phyloP scores from a whole-genome alignment of 2,113 vertebrate species.

The Sinocyclocheilus grahami region DNA sequence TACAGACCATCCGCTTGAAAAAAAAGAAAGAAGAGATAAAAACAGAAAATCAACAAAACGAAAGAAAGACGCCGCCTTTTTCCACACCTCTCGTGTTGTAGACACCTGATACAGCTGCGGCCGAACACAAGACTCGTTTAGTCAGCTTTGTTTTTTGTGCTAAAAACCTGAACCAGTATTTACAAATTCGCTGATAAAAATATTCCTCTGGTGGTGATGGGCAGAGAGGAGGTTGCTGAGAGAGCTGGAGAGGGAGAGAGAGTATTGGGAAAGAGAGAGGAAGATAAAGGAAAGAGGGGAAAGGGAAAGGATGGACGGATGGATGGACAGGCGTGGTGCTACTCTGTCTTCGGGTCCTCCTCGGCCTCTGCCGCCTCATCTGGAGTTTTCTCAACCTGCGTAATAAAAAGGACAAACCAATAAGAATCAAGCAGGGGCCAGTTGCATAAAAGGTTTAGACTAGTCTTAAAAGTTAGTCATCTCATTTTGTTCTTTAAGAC shows the following conservation, averaged over 20 bases:
- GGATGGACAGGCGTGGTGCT: slow-evolving; percentile 52
- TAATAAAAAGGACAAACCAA: slow-evolving; percentile 25
- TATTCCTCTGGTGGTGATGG: slow-evolving; percentile 65
- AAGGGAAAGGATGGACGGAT: slow-evolving; percentile 15
- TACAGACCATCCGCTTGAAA: slow-evolving; percentile 52
- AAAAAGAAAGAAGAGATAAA: slow-evolving; percentile 36
- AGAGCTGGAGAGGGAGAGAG: slow-evolving; percentile 18
- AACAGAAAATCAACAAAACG: slow-evolving; percentile 30
- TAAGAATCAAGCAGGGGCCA: neutral
- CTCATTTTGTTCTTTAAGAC: no score
- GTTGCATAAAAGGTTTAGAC: no score
- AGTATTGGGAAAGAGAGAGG: neutral
- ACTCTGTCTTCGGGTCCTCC: slow-evolving; percentile 62
- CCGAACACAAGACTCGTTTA: slow-evolving; percentile 54
- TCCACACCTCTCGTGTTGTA: slow-evolving; percentile 48
- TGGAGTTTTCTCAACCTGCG: slow-evolving; percentile 61
- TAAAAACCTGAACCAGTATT: slow-evolving; percentile 70
- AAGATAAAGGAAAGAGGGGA: slow-evolving; percentile 4
- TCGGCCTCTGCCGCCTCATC: slow-evolving; percentile 56
- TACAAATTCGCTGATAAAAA: slow-evolving; percentile 71
- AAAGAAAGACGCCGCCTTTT: slow-evolving; percentile 39
- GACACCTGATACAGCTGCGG: slow-evolving; percentile 52
- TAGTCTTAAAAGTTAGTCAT: no score
- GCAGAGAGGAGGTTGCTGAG: slow-evolving; percentile 40
- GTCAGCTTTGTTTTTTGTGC: slow-evolving; percentile 63